Evolutionary conservation across 2,888 invertebrate species (phyloP).

Genomic region (Ecliptopera silaceata): DNA sequence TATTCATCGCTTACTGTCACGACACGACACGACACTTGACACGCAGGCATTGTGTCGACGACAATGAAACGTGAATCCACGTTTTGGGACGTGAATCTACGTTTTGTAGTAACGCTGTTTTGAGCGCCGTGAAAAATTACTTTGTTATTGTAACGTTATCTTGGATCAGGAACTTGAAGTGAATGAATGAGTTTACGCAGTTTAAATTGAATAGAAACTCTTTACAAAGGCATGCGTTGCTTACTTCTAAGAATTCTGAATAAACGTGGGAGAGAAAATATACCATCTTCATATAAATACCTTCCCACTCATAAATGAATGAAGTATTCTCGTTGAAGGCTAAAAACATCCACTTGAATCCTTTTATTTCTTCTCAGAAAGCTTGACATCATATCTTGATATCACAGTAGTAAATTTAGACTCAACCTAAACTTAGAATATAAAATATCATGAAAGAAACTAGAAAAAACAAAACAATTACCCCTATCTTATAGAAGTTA

Average conservation of each 20-base stretch:
- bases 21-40: slow-evolving; percentile 71
- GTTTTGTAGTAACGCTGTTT: slow-evolving; percentile 58
- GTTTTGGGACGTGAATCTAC: slow-evolving; percentile 41
- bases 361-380: too few species aligned
- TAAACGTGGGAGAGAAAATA: too few species aligned
- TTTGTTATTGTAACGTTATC: slow-evolving; percentile 52
- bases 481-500: too few species aligned
- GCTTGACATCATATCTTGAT: too few species aligned
- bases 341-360: too few species aligned
- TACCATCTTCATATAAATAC: too few species aligned
- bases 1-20: slow-evolving; percentile 68
- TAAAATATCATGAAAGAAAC: not conserved
- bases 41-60: slow-evolving; percentile 59
- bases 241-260: not conserved
- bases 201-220: not conserved
- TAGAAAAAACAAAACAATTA: not conserved
- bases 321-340: too few species aligned
- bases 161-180: slow-evolving; percentile 12
- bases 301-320: too few species aligned
- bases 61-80: slow-evolving; percentile 65
- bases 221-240: not conserved
- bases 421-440: too few species aligned
- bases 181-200: slow-evolving; percentile 25
- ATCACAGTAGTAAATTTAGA: too few species aligned
- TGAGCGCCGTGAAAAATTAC: slow-evolving; percentile 62